Percentiles rank a stretch among this genome's conserved stretches.
phyloP scores from a whole-genome alignment of 2,797 vertebrate genomes.

The Pseudochaenichthys georgianus region DNA sequence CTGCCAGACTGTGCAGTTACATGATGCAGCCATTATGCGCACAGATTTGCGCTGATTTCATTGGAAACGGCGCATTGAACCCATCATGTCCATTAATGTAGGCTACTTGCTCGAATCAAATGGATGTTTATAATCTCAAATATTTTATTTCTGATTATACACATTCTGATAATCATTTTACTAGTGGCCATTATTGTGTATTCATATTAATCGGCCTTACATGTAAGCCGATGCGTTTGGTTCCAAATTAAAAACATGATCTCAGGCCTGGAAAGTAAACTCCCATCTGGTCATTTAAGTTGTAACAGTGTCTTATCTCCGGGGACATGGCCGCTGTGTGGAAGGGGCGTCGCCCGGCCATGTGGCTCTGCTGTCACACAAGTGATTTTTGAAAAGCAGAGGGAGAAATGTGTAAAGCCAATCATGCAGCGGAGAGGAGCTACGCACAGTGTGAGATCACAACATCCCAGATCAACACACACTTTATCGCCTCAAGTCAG shows the following conservation, averaged over 20 bases:
- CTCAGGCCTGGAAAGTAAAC: slow-evolving; percentile 8
- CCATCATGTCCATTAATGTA: background rate
- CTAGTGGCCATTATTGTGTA: background rate
- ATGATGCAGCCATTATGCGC: background rate
- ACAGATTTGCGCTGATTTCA: slow-evolving; percentile 43
- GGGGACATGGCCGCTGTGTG: slow-evolving; percentile 38
- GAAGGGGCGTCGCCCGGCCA: slow-evolving; percentile 75
- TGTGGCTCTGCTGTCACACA: slow-evolving; percentile 76
- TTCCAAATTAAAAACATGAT: slow-evolving; percentile 11
- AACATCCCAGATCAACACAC: slow-evolving; percentile 38
- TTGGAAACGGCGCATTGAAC: slow-evolving; percentile 9
- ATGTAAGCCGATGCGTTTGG: slow-evolving; percentile 3
- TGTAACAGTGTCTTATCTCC: slow-evolving; percentile 5
- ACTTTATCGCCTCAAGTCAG: slow-evolving; percentile 4
- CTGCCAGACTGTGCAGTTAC: background rate
- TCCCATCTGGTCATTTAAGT: background rate
- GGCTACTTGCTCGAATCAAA: background rate
- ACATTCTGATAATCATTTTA: too few relatives aligned
- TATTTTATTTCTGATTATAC: rapidly evolving
- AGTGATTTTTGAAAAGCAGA: slow-evolving; percentile 85
- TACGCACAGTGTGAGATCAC: slow-evolving; percentile 83
- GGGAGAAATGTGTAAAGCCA: slow-evolving; percentile 83
- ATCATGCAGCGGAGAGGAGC: slow-evolving; percentile 79
- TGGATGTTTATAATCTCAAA: background rate
- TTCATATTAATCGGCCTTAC: background rate